Evolutionary conservation across 2,797 vertebrate species (phyloP).

Genomic region (Spinibarbus caldwelli): DNA sequence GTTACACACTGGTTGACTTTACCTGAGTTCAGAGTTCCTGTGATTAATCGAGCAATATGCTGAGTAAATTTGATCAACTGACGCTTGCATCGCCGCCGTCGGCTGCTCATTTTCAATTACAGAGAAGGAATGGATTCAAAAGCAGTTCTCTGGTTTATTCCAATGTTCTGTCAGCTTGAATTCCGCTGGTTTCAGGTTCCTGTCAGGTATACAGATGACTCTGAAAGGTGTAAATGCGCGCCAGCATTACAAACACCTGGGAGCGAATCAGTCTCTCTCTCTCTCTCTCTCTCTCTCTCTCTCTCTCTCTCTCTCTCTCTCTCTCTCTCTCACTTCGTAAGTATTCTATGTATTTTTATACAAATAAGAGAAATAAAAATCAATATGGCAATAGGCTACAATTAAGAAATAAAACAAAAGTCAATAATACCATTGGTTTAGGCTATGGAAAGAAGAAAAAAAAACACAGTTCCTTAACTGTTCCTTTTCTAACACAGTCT

Average conservation of each 20-base stretch:
- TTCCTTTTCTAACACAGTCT: too few species aligned
- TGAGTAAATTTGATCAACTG: conserved; percentile 86
- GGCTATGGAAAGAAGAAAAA: too few species aligned
- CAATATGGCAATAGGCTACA: too few species aligned
- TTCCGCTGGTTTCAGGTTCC: background rate
- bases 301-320: background rate
- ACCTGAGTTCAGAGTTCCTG: conserved; percentile 85
- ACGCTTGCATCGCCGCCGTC: conserved; percentile 84
- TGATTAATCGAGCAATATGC: conserved; percentile 83
- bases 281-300: background rate
- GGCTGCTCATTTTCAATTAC: conserved; percentile 81
- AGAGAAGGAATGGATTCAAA: conserved; percentile 23
- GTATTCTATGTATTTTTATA: too few species aligned
- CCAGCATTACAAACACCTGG: background rate
- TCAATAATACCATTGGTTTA: too few species aligned
- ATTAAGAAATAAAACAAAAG: too few species aligned
- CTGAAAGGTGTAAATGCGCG: background rate
- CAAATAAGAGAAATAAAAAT: too few species aligned
- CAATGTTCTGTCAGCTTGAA: background rate
- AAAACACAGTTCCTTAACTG: too few species aligned
- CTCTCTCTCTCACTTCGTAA: too few species aligned
- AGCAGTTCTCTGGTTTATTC: background rate
- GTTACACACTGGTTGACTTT: conserved; percentile 54
- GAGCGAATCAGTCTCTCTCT: background rate
- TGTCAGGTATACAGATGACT: background rate